Evolutionary conservation across 2,797 vertebrate species (phyloP), one percentile per base, ranked within the genome.

Genomic region (Oreortyx pictus): DNA sequence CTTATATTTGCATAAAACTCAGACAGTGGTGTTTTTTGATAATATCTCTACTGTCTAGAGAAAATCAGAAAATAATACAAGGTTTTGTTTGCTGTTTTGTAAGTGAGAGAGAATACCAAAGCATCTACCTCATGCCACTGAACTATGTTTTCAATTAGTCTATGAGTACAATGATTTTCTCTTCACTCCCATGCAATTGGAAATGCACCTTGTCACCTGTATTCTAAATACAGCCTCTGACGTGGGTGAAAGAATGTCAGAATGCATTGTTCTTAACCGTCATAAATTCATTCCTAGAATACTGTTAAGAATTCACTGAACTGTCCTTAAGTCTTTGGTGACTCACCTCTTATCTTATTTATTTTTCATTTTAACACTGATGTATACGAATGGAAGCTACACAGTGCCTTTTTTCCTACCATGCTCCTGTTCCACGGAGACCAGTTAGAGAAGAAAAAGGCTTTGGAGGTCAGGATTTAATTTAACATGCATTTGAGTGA

Each of bases 391-490:
- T 16, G 14, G 33, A 73, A 82, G 15, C 5, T 46, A 44, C 8
- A 23, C 0, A 0, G 15, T 44, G 44, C 5, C 5, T 39, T 9
- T 60, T 50, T 27, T 71, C 6, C 15, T 84, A 52, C 31, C 75
- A 24, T 27, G 5, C 11, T 67, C 33, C 47, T 74, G 35, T 2
- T 1, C 33, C 59, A 77, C 2, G 66, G 35, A 18, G 27, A 56
- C 41, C 2, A 1, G 3, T 35, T 75, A 44, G 66, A 73, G 60
- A 57, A 82, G 60, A 80, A 85, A 62, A 12, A 70, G 43, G 8
- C 7, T 81, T 81, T 88, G 70, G 39, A 92, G 54, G 18, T 62
- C 59, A 89, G n/a, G 24, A 78, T 52, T 49, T 87, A 73, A 87
- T 86, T 78, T 81, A 71, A 71, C 29, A 72, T 65, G 65, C 74